phyloP scores from a whole-genome alignment of 2,888 invertebrate genomes.

The Stenotaenia linearis region DNA sequence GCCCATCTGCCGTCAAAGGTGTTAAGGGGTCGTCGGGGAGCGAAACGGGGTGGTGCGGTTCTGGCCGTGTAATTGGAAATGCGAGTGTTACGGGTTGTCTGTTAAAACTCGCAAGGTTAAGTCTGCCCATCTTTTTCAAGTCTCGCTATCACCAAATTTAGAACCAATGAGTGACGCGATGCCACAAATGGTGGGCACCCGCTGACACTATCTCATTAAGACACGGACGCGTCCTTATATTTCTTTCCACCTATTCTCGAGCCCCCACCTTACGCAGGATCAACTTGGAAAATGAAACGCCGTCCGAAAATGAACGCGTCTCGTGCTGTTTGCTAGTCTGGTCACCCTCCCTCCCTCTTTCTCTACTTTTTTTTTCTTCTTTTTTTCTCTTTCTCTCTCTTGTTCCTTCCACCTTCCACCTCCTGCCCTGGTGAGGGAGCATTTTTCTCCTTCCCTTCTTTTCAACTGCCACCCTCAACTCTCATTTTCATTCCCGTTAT shows the following conservation, averaged over 20 bases:
- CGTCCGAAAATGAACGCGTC: not conserved
- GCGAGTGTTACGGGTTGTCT: not conserved
- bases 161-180: not conserved
- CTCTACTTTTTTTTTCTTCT: not conserved
- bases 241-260: not conserved
- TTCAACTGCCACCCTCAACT: conserved; percentile 24
- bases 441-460: conserved; percentile 30
- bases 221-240: not conserved
- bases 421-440: not conserved
- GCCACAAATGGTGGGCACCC: not conserved
- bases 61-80: not conserved
- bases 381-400: conserved; percentile 29
- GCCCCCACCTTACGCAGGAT: not conserved
- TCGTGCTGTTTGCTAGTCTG: not conserved
- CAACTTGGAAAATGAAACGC: not conserved
- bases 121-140: not conserved
- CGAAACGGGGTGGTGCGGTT: not conserved
- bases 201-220: not conserved
- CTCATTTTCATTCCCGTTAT: conserved; percentile 28
- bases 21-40: not conserved
- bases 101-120: not conserved
- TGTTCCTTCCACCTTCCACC: not conserved
- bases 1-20: not conserved
- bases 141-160: not conserved
- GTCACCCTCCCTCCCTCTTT: not conserved